Percentiles rank a stretch among this genome's conserved stretches.
These are phyloP conservation scores for Sus scrofa DNA, from an alignment of 2,113 vertebrate species.

Conservation along the genomic window DNA sequence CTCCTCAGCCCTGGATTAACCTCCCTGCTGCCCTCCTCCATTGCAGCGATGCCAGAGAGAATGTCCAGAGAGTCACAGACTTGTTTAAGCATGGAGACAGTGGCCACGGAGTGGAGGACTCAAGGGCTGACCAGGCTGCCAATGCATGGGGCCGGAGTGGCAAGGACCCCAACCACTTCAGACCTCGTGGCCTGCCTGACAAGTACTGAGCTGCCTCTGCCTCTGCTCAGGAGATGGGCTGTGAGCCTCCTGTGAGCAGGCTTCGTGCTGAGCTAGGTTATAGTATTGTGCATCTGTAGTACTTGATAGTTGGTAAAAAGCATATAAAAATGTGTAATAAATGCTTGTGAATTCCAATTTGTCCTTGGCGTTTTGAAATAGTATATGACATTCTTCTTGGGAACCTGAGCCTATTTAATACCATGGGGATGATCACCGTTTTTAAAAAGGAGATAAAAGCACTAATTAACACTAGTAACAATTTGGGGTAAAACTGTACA, in stretches of 20 bases:
- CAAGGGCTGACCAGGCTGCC: neutral
- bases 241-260: neutral
- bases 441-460: neutral
- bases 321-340: neutral
- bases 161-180: conserved; percentile 61
- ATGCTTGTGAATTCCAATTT: conserved; percentile 25
- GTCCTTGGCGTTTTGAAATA: neutral
- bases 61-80: neutral
- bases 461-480: neutral
- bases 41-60: conserved; percentile 35
- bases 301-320: neutral
- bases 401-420: neutral
- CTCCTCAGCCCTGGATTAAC: neutral
- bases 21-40: neutral
- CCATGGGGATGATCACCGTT: neutral
- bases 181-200: accelerated
- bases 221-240: neutral
- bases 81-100: neutral
- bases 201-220: conserved; percentile 50
- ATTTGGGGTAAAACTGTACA: neutral
- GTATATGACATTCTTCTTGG: neutral
- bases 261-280: neutral
- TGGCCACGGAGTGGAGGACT: neutral
- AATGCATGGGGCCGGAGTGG: conserved; percentile 48
- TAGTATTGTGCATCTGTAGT: neutral